phyloP scores from a whole-genome alignment of 2,113 vertebrate species.

The Engraulis encrasicolus region DNA sequence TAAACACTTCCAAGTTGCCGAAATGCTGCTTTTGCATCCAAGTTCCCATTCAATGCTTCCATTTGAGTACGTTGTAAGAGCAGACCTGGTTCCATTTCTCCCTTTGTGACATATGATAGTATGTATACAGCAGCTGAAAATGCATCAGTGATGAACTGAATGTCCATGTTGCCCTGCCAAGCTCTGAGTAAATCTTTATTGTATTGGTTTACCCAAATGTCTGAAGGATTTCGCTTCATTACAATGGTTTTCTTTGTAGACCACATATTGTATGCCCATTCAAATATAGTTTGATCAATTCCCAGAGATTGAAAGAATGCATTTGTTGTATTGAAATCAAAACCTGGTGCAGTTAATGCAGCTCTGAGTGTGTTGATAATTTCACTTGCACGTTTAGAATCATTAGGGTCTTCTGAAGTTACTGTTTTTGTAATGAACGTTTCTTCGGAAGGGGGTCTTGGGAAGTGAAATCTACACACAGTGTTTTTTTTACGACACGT shows the following conservation, averaged over 20 bases:
- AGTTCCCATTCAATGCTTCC: conserved; percentile 17
- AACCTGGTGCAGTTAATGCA: neutral
- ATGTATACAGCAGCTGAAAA: conserved; percentile 37
- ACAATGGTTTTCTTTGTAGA: conserved; percentile 28
- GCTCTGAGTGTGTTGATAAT: conserved; percentile 20
- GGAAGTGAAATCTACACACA: conserved; percentile 40
- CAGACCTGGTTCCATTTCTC: conserved; percentile 41
- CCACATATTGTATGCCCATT: neutral
- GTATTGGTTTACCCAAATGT: conserved; percentile 45
- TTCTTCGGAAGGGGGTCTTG: conserved; percentile 18
- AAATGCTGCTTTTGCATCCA: conserved; percentile 32
- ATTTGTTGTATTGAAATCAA: conserved; percentile 14
- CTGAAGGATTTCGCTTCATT: conserved; percentile 28
- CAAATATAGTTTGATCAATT: conserved; percentile 21
- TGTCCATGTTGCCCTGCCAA: conserved; percentile 36
- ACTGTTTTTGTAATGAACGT: conserved; percentile 5
- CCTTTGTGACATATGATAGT: conserved; percentile 39
- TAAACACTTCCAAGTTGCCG: conserved; percentile 30
- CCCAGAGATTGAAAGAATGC: conserved; percentile 11
- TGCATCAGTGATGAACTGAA: conserved; percentile 36
- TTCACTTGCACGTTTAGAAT: neutral
- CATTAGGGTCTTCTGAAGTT: neutral
- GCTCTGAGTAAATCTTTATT: neutral
- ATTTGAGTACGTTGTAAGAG: conserved; percentile 20
- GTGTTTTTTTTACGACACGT: conserved; percentile 37